phyloP scores from a whole-genome alignment of 2,888 invertebrate species.

The Brachyptera risi region DNA sequence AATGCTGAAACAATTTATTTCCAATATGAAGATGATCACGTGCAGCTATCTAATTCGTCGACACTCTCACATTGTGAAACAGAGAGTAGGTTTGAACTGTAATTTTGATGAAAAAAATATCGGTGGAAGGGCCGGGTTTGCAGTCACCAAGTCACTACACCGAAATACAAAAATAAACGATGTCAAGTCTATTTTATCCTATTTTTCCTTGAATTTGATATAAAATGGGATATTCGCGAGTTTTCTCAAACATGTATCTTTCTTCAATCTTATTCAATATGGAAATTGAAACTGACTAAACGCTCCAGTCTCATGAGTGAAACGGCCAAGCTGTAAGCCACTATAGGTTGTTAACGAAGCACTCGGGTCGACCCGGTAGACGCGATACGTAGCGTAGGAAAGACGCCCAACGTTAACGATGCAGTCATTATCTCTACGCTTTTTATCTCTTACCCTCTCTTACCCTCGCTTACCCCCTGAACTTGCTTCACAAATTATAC shows the following conservation, averaged over 20 bases:
- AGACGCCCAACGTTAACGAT: neutral
- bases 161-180: too few species aligned
- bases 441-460: neutral
- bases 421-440: conserved; percentile 2
- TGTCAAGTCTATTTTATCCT: too few species aligned
- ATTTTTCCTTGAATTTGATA: neutral
- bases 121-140: too few species aligned
- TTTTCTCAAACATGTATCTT: neutral
- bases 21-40: too few species aligned
- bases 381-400: neutral
- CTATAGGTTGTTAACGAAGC: neutral
- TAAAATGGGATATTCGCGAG: neutral
- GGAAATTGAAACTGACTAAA: conserved; percentile 2
- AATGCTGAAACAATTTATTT: too few species aligned
- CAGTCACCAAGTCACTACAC: too few species aligned
- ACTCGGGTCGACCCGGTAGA: neutral
- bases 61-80: too few species aligned
- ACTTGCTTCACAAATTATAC: neutral
- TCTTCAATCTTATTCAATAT: neutral
- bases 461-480: neutral
- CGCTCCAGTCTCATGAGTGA: neutral
- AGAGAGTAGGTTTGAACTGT: too few species aligned
- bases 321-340: neutral
- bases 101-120: too few species aligned
- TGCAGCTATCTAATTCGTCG: too few species aligned